Evolutionary conservation across 1,140 invertebrate species (phyloP).

Genomic region (Diachasmimorpha longicaudata): DNA sequence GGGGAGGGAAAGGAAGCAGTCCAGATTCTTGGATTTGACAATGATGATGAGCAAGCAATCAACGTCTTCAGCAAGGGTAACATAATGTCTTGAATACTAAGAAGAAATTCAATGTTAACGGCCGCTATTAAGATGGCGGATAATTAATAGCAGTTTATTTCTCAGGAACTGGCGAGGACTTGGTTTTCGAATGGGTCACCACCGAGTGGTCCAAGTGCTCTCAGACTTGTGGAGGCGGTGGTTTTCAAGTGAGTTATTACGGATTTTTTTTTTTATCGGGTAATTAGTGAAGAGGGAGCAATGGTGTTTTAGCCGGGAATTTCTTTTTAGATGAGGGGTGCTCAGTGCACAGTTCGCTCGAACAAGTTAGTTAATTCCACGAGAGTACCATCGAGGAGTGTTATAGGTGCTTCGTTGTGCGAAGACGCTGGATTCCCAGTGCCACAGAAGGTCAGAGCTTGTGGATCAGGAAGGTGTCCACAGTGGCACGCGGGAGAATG

Average conservation of each 20-base stretch:
- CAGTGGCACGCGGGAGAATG: slow-evolving; percentile 76
- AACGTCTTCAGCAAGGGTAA: slow-evolving; percentile 47
- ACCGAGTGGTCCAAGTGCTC: slow-evolving; percentile 88
- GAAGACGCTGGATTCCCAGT: slow-evolving; percentile 71
- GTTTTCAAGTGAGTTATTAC: slow-evolving; percentile 63
- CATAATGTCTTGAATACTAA: not conserved
- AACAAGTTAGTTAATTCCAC: slow-evolving; percentile 42
- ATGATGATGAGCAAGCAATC: slow-evolving; percentile 14
- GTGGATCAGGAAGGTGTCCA: slow-evolving; percentile 74
- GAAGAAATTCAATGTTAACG: not conserved
- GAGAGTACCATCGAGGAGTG: slow-evolving; percentile 49
- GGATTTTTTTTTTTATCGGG: not conserved
- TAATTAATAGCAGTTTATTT: slow-evolving; percentile 1
- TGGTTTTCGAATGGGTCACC: slow-evolving; percentile 80
- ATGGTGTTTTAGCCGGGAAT: too few species aligned
- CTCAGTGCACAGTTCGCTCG: slow-evolving; percentile 71
- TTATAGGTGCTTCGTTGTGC: slow-evolving; percentile 72
- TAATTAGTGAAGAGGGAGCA: not conserved
- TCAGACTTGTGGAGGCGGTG: slow-evolving; percentile 82
- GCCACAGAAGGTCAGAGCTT: slow-evolving; percentile 72
- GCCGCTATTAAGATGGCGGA: not conserved
- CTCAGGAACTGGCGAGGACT: slow-evolving; percentile 59
- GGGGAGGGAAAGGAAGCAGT: not conserved
- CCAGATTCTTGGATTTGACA: not conserved
- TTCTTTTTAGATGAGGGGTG: slow-evolving; percentile 69